A percentile compares a stretch with the other conserved stretches of the same genome.
Conservation (phyloP, 1,140 invertebrate species). For the Tribolium castaneum region DNA sequence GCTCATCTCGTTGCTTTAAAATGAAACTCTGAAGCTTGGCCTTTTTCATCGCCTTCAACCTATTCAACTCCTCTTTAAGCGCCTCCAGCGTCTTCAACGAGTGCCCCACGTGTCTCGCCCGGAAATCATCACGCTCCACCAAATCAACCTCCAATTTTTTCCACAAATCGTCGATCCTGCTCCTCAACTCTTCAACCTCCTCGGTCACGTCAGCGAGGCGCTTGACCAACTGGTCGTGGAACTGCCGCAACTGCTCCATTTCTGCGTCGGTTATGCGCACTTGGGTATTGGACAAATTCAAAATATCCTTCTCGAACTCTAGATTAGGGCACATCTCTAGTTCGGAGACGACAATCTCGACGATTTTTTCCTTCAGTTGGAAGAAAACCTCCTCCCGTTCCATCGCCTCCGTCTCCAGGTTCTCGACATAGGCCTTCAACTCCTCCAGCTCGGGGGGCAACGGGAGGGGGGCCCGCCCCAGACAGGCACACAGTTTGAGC, state of each 20-base stretch:
- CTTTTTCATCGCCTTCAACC: conserved; percentile 72
- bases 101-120: background rate
- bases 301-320: conserved; percentile 67
- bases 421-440: conserved; percentile 66
- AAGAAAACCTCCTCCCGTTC: conserved; percentile 67
- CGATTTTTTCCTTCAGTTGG: conserved; percentile 67
- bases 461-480: conserved; percentile 66
- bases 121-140: background rate
- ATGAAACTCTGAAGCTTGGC: conserved; percentile 78
- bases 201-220: conserved; percentile 62
- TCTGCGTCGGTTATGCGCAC: conserved; percentile 68
- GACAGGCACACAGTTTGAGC: conserved; percentile 58
- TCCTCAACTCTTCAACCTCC: conserved; percentile 65
- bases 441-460: conserved; percentile 66
- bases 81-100: conserved; percentile 67
- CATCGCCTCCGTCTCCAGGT: conserved; percentile 68
- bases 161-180: conserved; percentile 66
- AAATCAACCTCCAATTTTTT: background rate
- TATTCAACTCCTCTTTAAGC: conserved; percentile 61
- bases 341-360: conserved; percentile 69
- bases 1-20: conserved; percentile 74
- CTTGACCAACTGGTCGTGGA: conserved; percentile 58
- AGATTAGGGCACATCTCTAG: conserved; percentile 66
- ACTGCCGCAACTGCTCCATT: conserved; percentile 67
- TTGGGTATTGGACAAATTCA: conserved; percentile 66